Percentiles rank a stretch among this genome's conserved stretches.
Conservation (phyloP, 2,797 vertebrate genomes). For the Mustela erminea region DNA sequence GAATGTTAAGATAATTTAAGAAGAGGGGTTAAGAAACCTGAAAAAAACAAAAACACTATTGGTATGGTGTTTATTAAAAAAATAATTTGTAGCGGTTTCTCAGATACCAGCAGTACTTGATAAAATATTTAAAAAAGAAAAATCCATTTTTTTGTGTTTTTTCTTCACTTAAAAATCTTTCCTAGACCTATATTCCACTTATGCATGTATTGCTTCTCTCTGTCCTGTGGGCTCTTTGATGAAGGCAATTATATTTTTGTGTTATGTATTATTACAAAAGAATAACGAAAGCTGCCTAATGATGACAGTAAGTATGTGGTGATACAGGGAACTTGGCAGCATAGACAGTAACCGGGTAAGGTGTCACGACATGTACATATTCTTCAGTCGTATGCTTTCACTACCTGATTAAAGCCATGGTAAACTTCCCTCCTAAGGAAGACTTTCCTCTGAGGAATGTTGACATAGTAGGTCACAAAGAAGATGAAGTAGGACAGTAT, state of each 20-base stretch:
- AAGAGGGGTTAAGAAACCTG: neutral
- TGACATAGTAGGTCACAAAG: neutral
- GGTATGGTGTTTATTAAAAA: neutral
- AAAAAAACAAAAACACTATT: neutral
- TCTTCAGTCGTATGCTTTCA: slow-evolving; percentile 54
- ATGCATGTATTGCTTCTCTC: neutral
- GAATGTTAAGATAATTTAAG: slow-evolving; percentile 44
- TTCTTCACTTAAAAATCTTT: neutral
- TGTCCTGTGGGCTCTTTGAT: neutral
- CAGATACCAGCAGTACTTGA: neutral
- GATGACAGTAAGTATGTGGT: neutral
- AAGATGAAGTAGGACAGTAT: slow-evolving; percentile 42
- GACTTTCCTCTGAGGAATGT: neutral
- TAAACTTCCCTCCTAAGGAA: slow-evolving; percentile 22
- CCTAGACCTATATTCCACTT: neutral
- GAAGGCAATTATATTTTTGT: slow-evolving; percentile 1
- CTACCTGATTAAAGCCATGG: neutral
- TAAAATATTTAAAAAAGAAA: slow-evolving; percentile 31
- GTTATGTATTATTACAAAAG: neutral
- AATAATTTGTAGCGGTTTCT: neutral
- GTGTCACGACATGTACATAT: neutral
- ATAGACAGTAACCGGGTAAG: slow-evolving; percentile 56
- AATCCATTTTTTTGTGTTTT: neutral
- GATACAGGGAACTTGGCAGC: neutral
- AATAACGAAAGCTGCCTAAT: neutral